A percentile compares a stretch with the other conserved stretches of the same genome.
These are phyloP conservation scores for Campoplex capitator DNA, from an alignment of 2,888 invertebrate species.

Conservation along the genomic window DNA sequence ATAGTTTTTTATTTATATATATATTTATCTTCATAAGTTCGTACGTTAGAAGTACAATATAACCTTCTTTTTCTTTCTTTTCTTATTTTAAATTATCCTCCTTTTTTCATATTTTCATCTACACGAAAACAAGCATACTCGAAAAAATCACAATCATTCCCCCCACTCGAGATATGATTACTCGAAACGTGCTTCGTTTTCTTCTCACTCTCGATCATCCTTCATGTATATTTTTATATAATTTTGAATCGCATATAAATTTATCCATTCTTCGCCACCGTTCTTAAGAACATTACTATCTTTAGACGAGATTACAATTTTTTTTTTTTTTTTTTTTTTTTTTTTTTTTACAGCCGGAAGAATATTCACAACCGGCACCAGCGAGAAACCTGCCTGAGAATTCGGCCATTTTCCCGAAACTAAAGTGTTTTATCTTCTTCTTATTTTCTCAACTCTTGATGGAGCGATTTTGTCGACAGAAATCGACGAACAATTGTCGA, in stretches of 20 bases:
- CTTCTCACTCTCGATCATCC: constrained; percentile 23
- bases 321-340: neutral
- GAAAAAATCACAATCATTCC: constrained; percentile 55
- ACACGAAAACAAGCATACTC: constrained; percentile 49
- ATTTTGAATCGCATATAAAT: constrained; percentile 50
- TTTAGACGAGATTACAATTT: neutral
- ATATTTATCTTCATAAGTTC: constrained; percentile 59
- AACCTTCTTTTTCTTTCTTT: constrained; percentile 1
- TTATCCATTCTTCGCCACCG: constrained; percentile 59
- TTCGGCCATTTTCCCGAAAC: neutral
- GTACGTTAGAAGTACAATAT: constrained; percentile 63
- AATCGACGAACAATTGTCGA: neutral
- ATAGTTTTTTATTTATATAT: constrained; percentile 38
- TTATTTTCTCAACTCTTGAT: neutral
- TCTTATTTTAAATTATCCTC: neutral
- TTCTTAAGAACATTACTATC: neutral
- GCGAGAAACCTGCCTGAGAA: neutral
- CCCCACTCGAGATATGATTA: constrained; percentile 23
- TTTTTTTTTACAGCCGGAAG: constrained; percentile 3
- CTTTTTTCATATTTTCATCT: constrained; percentile 57
- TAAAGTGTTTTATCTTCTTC: neutral
- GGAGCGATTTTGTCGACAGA: neutral
- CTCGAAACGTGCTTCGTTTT: neutral
- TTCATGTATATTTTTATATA: constrained; percentile 38
- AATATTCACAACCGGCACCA: neutral